These are phyloP conservation scores for Drosophila sproati DNA, from an alignment of 1,140 invertebrate genomes.

Conservation along the genomic window DNA sequence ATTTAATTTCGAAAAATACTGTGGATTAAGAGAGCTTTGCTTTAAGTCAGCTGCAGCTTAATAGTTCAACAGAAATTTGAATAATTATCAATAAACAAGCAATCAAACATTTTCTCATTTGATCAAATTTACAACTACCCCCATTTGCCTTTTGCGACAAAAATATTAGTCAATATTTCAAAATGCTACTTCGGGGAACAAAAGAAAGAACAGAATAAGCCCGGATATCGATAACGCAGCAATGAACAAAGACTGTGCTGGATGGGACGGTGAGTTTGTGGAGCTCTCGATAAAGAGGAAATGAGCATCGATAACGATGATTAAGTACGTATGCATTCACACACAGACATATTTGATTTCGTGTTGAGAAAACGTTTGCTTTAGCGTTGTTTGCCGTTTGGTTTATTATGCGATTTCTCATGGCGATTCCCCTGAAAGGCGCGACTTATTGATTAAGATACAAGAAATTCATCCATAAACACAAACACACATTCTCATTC, in stretches of 20 bases:
- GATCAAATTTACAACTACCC: too few species aligned
- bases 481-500: slow-evolving; percentile 17
- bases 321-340: neutral
- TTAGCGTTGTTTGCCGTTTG: slow-evolving; percentile 56
- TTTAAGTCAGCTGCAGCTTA: too few species aligned
- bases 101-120: too few species aligned
- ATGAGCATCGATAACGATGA: slow-evolving; percentile 39
- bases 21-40: too few species aligned
- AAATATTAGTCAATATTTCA: too few species aligned
- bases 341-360: slow-evolving; percentile 19
- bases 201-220: neutral
- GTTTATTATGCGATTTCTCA: slow-evolving; percentile 56
- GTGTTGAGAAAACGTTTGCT: slow-evolving; percentile 39
- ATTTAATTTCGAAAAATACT: too few species aligned
- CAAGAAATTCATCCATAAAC: slow-evolving; percentile 10
- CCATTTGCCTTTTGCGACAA: too few species aligned
- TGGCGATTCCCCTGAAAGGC: slow-evolving; percentile 33
- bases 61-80: too few species aligned
- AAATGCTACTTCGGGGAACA: neutral
- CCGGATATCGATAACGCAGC: slow-evolving; percentile 35
- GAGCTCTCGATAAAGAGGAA: slow-evolving; percentile 36
- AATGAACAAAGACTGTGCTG: neutral
- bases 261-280: neutral
- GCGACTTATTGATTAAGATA: slow-evolving; percentile 34
- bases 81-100: too few species aligned